phyloP scores from a whole-genome alignment of 2,797 vertebrate genomes.

The Trachops cirrhosus region DNA sequence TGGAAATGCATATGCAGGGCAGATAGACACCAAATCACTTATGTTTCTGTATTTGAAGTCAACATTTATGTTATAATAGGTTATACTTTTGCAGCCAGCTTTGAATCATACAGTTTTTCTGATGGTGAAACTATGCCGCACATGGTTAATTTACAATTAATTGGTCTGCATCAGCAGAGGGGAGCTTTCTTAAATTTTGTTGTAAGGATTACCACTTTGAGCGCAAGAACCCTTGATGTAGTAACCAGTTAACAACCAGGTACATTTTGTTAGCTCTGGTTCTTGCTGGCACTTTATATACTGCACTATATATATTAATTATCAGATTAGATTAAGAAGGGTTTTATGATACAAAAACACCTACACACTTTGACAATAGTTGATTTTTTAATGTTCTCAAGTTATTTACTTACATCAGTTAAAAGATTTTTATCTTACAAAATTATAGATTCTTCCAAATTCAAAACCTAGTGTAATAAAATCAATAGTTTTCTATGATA shows the following conservation, averaged over 20 bases:
- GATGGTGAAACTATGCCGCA: neutral
- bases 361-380: neutral
- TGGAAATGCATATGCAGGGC: neutral
- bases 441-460: neutral
- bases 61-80: neutral
- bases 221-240: neutral
- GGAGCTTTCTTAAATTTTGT: neutral
- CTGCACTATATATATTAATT: neutral
- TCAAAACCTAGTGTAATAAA: constrained; percentile 31
- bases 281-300: neutral
- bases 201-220: neutral
- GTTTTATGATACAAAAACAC: neutral
- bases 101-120: neutral
- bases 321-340: neutral
- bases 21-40: neutral
- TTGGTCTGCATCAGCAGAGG: neutral
- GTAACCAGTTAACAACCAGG: neutral
- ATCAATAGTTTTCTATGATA: constrained; percentile 33
- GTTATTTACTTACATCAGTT: constrained; percentile 7
- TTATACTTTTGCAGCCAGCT: neutral
- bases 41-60: neutral
- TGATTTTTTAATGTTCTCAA: neutral
- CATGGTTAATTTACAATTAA: neutral
- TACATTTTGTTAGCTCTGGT: neutral
- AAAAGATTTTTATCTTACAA: neutral